A percentile compares a stretch with the other conserved stretches of the same genome.
phyloP scores from a whole-genome alignment of 2,113 vertebrate genomes.

The Plotosus lineatus region DNA sequence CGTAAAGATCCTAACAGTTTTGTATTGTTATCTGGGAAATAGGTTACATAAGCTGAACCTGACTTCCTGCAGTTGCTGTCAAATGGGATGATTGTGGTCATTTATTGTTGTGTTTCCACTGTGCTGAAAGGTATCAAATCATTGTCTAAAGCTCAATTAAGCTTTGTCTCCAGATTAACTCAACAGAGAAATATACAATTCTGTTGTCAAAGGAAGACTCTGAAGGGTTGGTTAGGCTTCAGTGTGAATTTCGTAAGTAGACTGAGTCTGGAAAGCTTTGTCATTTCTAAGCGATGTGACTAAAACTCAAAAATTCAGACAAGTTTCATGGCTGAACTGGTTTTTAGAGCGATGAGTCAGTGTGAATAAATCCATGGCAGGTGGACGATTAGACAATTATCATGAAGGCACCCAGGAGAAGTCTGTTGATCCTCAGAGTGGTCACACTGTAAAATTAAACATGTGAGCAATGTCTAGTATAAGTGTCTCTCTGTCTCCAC shows the following conservation, averaged over 20 bases:
- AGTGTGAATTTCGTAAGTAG: conserved; percentile 36
- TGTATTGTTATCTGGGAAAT: background rate
- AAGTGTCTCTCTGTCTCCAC: conserved; percentile 38
- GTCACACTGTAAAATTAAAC: conserved; percentile 35
- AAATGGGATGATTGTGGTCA: conserved; percentile 43
- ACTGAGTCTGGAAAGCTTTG: conserved; percentile 17
- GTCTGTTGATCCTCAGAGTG: conserved; percentile 4
- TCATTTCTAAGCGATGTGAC: conserved; percentile 8
- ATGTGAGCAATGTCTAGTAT: conserved; percentile 42
- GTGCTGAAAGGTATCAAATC: conserved; percentile 31
- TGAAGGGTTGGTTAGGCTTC: conserved; percentile 25
- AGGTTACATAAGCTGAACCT: background rate
- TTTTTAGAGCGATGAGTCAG: conserved; percentile 40
- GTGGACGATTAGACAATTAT: conserved; percentile 48
- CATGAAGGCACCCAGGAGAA: conserved; percentile 29
- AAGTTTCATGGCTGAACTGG: conserved; percentile 19
- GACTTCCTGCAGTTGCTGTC: conserved; percentile 35
- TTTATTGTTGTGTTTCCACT: conserved; percentile 44
- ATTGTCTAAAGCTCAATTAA: conserved; percentile 50
- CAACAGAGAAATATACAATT: conserved; percentile 32
- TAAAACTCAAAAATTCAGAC: conserved; percentile 26
- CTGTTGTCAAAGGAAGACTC: conserved; percentile 24
- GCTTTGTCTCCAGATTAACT: conserved; percentile 43
- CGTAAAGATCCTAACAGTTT: background rate
- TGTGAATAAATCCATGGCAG: conserved; percentile 44